These are phyloP conservation scores for Oceanodroma tethys DNA, from an alignment of 2,113 vertebrate genomes.

Conservation along the genomic window DNA sequence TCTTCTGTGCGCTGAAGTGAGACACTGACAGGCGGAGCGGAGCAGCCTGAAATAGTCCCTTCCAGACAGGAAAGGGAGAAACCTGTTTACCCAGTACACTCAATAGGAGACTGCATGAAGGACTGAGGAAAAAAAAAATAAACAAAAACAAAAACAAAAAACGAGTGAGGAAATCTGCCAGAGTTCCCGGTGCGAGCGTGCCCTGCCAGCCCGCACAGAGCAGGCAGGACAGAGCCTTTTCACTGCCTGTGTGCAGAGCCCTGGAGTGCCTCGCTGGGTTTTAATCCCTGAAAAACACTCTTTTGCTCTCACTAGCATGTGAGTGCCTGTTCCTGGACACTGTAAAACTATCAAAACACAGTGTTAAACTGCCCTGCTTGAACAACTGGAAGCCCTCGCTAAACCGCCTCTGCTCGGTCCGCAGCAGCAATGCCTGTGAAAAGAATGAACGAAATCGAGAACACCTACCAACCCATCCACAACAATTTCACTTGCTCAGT, in stretches of 20 bases:
- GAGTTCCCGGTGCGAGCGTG: not conserved
- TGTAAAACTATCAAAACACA: not conserved
- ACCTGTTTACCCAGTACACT: not conserved
- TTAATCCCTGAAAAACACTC: not conserved
- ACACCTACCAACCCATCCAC: not conserved
- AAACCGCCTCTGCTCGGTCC: fast-evolving
- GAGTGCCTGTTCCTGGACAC: not conserved
- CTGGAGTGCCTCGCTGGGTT: not conserved
- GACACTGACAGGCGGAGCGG: not conserved
- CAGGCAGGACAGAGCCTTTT: not conserved
- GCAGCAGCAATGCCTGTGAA: not conserved
- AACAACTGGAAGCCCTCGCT: not conserved
- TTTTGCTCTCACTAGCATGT: not conserved
- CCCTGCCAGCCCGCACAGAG: not conserved
- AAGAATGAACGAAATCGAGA: not conserved
- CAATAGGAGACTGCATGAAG: not conserved
- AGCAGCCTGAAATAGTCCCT: not conserved
- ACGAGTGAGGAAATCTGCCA: not conserved
- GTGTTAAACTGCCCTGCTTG: not conserved
- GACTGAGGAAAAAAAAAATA: too few relatives aligned
- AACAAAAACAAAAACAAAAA: not conserved
- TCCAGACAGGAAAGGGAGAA: not conserved
- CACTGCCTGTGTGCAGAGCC: not conserved
- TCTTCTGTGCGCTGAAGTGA: not conserved
- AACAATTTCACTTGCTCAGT: not conserved